Evolutionary conservation across 1,140 invertebrate genomes (phyloP).

Genomic region (Lepeophtheirus salmonis): DNA sequence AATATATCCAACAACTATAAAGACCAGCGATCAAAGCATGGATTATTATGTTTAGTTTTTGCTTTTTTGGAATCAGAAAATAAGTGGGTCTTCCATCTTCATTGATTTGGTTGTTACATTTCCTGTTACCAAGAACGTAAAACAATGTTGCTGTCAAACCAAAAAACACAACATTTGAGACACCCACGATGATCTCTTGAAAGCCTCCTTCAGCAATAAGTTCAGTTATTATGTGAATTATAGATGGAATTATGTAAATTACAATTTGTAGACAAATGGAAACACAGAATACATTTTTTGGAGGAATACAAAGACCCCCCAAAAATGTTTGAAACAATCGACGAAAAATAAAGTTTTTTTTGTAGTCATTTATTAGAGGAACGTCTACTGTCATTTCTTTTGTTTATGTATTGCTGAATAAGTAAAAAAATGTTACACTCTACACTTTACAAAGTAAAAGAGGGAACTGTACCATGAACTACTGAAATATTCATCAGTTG

Average conservation of each 20-base stretch:
- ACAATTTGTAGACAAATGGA: not conserved
- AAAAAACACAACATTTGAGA: not conserved
- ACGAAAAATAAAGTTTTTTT: conserved; percentile 29
- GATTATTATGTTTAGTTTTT: conserved; percentile 26
- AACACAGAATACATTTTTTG: not conserved
- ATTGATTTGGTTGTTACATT: not conserved
- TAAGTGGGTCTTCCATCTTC: conserved; percentile 20
- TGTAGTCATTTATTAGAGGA: conserved; percentile 32
- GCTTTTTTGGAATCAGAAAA: conserved; percentile 27
- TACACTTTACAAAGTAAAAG: too few species aligned
- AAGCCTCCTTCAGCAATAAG: not conserved
- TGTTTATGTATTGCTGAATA: too few species aligned
- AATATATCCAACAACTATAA: conserved; percentile 22
- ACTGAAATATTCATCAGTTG: too few species aligned
- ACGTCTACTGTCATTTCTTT: conserved; percentile 22
- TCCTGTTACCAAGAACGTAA: not conserved
- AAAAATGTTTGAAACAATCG: conserved; percentile 30
- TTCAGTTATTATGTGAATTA: not conserved
- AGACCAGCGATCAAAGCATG: conserved; percentile 26
- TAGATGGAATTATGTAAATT: not conserved
- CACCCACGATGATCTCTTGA: not conserved
- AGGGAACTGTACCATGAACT: too few species aligned
- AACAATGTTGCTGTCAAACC: not conserved
- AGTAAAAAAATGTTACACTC: too few species aligned
- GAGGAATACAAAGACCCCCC: conserved; percentile 28